Evolutionary conservation across 2,113 vertebrate species (phyloP), one percentile per base, ranked within the genome.

Genomic region (Zingel zingel): DNA sequence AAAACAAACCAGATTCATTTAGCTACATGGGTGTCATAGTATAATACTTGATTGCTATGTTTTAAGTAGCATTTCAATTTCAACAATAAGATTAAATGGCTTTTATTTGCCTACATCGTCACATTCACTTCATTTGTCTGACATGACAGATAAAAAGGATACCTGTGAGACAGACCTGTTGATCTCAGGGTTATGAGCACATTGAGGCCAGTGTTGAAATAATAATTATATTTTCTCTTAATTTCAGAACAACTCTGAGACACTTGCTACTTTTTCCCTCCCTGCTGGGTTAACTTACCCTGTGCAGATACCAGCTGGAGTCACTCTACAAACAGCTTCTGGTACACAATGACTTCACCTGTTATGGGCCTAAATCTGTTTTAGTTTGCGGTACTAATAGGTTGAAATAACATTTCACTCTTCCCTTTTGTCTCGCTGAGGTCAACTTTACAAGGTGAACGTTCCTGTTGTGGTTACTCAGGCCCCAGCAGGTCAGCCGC

Each of bases 371-470:
- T 30, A 11, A 48, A 23, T 76, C 18, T 50, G 14, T 57, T 74
- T 50, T 57, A 5, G 13, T 66, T 61, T 74, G 16, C 2, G 48
- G 14, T 5, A 39, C 16, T 27, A 3, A 36, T n/a, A 2, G 3
- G 2, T 43, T 21, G 4, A 70, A 81, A 64, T 73, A 59, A 69
- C 19, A 48, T 63, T 66, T 50, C 4, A 43, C 19, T 51, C 36
- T 79, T 50, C 21, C 57, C 19, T 65, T 79, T 62, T 64, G 15
- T 78, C 47, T 69, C 68, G 4, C 47, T 13, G 18, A 99, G 98
- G 97, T 59, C 97, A 98, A 0, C 92, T 99, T 67, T 99, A 97
- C 88, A 98, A 99, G 85, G 97, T 99, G 39, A 98, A 96, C 19
- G 92, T 99, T 77, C 98, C 98, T 19, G 94, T 99, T 21, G 92